These are phyloP conservation scores for Mormyrus iriodes DNA, from an alignment of 2,113 vertebrate genomes.

Conservation along the genomic window DNA sequence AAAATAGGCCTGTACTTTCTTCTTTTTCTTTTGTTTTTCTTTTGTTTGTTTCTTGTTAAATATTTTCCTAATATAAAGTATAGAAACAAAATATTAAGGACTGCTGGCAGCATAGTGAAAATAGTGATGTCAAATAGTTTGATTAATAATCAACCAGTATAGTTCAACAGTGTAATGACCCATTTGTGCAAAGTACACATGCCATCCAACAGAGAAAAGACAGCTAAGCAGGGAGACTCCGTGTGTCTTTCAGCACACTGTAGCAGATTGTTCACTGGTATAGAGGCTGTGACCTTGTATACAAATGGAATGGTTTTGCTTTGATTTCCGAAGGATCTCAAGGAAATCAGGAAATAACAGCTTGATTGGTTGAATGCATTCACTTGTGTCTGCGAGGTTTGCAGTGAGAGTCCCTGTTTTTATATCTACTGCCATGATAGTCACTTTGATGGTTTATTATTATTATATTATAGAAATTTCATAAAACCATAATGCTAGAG, in stretches of 20 bases:
- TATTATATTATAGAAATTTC: background rate
- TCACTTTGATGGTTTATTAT: background rate
- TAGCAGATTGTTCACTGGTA: background rate
- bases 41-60: background rate
- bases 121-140: background rate
- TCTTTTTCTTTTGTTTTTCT: too few species aligned
- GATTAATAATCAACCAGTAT: background rate
- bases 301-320: background rate
- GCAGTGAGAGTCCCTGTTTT: background rate
- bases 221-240: background rate
- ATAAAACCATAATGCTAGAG: too few species aligned
- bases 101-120: background rate
- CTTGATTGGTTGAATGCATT: background rate
- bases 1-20: background rate
- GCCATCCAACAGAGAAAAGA: background rate
- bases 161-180: background rate
- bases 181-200: background rate
- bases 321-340: background rate
- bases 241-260: background rate
- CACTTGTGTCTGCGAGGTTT: background rate
- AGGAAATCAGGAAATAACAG: background rate
- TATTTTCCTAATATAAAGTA: background rate
- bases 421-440: background rate
- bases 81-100: background rate
- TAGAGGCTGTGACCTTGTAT: background rate